A percentile compares a stretch with the other conserved stretches of the same genome.
phyloP scores from a whole-genome alignment of 1,140 invertebrate species.

The Drosophila tsacasi region DNA sequence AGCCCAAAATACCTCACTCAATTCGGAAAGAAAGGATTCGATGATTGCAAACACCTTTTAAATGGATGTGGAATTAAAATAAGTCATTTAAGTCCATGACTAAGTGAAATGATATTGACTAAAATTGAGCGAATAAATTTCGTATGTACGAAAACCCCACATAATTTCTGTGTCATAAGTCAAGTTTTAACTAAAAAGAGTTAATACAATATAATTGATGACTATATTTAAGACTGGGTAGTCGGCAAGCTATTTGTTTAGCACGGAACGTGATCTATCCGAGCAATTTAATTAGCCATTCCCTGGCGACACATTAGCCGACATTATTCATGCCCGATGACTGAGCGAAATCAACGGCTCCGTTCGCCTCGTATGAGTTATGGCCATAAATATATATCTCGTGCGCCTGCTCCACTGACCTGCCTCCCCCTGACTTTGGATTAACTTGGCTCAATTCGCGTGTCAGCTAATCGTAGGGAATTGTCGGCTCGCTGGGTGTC shows the following conservation, averaged over 20 bases:
- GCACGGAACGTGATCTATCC: conserved; percentile 38
- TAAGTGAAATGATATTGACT: not conserved
- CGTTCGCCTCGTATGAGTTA: conserved; percentile 16
- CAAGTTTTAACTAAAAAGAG: not conserved
- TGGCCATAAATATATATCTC: conserved; percentile 34
- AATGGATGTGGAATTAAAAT: not conserved
- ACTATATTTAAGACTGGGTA: conserved; percentile 4
- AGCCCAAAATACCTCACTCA: too few species aligned
- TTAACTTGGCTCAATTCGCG: conserved; percentile 8
- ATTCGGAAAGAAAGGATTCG: not conserved
- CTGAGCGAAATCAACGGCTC: conserved; percentile 37
- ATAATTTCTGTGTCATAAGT: not conserved
- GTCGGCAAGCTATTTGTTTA: conserved; percentile 21
- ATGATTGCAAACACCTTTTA: not conserved
- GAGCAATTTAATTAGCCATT: conserved; percentile 49
- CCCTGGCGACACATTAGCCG: conserved; percentile 46
- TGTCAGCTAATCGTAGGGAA: conserved; percentile 36
- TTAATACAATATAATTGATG: conserved; percentile 21
- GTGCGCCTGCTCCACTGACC: conserved; percentile 18
- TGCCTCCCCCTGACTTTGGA: not conserved
- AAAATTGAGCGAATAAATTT: not conserved
- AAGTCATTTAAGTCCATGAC: not conserved
- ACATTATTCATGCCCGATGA: conserved; percentile 48
- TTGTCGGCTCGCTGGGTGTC: conserved; percentile 4
- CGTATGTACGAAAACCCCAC: not conserved